Conservation (phyloP, 1,140 invertebrate species). For the Steinernema feltiae region DNA sequence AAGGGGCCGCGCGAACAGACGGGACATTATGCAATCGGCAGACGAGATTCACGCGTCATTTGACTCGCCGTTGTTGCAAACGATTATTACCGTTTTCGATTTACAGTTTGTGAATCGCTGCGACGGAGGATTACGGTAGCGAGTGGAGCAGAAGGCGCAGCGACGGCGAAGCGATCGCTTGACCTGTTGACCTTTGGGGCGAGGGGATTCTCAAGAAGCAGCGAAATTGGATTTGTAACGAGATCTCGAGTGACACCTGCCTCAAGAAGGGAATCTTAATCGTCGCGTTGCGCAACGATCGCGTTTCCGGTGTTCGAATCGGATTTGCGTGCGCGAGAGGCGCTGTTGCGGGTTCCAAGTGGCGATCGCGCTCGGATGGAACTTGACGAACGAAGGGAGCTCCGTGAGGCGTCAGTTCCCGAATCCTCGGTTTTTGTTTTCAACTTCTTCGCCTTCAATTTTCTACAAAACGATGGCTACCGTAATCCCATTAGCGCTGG, state of each 20-base stretch:
- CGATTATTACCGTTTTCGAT: neutral
- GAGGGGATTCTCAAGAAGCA: neutral
- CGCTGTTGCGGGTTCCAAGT: too few species aligned
- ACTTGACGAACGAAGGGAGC: too few species aligned
- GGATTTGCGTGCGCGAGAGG: neutral
- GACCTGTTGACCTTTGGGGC: neutral
- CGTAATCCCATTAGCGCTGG: slow-evolving; percentile 5
- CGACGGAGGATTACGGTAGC: neutral
- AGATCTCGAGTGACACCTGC: slow-evolving; percentile 14
- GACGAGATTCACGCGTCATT: slow-evolving; percentile 8
- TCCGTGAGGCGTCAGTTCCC: neutral
- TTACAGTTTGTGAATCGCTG: neutral
- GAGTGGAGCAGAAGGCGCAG: neutral
- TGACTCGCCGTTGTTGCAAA: neutral
- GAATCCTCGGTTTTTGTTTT: neutral
- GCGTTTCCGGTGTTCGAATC: neutral
- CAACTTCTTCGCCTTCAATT: neutral
- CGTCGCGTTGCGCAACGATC: neutral
- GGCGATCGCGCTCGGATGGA: too few species aligned
- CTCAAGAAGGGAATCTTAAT: neutral
- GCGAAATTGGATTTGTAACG: slow-evolving; percentile 8
- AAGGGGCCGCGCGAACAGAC: neutral
- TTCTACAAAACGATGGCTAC: neutral
- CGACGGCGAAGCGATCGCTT: neutral
- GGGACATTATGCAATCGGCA: slow-evolving; percentile 9